Evolutionary conservation across 2,888 invertebrate species (phyloP), one percentile per base, ranked within the genome.

Genomic region (Tigriopus californicus): DNA sequence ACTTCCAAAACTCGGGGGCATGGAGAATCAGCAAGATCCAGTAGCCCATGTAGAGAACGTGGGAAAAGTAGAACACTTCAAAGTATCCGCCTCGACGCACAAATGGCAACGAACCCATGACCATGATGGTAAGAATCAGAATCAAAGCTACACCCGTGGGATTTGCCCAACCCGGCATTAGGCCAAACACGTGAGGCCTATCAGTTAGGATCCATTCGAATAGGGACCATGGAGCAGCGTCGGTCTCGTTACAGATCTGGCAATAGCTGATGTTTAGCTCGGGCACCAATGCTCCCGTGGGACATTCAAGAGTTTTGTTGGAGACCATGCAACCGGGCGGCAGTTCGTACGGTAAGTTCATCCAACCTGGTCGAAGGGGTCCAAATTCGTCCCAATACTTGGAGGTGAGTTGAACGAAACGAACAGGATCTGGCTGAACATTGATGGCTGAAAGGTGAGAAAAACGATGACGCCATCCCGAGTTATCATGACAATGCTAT

Each of bases 161-260:
- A 47, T 65, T 65, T 46, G 64, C 65, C 18, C 61, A 49, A 42
- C 65, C 65, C 12, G 57, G 54, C 33, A 63, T 59, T 64, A 65
- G 64, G 22, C 65, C 65, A 13, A 83, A 85, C 33, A 78, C 62
- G 0, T 80, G 79, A 0, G 89, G 86, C 53, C 77, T 76, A 61
- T 78, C 77, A 0, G 89, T 89, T 54, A 90, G 76, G 48, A 92
- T 68, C 83, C 86, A 88, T 67, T 87, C 82, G 13, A 75, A 73
- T 25, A 81, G 72, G 0, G 85, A 82, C 68, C 75, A 84, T 18
- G 56, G 56, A 3, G 15, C 33, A n/a, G n/a, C 3, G 49, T 49
- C 20, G 49, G 15, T 22, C 49, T 49, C 49, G 5, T 49, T 22
- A 18, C 56, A 56, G 22, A 41, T 15, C 20, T 56, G 42, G 47